Base-by-base conservation (phyloP, 2,113 vertebrate species). In the Prunella fulvescens region DNA sequence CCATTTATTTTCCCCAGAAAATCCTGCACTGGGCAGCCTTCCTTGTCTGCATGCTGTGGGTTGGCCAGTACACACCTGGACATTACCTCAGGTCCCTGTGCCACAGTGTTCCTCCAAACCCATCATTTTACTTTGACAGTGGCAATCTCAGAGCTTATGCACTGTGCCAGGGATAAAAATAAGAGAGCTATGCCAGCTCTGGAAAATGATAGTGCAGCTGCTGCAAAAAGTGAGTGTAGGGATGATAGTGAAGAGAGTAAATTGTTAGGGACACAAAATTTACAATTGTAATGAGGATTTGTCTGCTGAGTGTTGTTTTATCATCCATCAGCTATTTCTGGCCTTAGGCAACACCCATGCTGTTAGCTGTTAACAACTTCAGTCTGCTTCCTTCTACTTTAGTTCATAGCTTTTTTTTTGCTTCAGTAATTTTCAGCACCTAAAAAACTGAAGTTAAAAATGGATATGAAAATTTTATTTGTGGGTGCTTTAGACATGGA, bases 271-370 rank as follows among this genome's bases (percentile, higher is more conserved):
- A 92, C 58, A 56, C 35, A 89, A 19, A 91, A 92, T 96, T 97
- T 97, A 86, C 86, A 97, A 94, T 81, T 85, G 91, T 81, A 95
- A 95, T 96, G 85, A 96, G 87, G 50, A 91, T 95, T 97, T 89
- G 42, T 93, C 93, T 96, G 91, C 83, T 92, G 95, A 81, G 67
- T 95, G 73, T 72, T 77, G 93, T 69, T 1, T 5, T 91, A 57
- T 77, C 85, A 96, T 94, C 90, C 93, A 88, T 97, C 94, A 97
- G 73, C 60, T 53, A 50, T 77, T 78, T 94, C 69, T 87, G 58
- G 69, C 89, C 86, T 57, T 74, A 97, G 94, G 95, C 92, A 88
- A 81, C 3, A 37, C 31, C 39, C 47, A 70, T 93, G 87, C 90
- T 94, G 71, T 92, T 82, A 89, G 88, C 45, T 92, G 70, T 95